Conservation (phyloP, 2,113 vertebrate genomes). For the Cavia porcellus region DNA sequence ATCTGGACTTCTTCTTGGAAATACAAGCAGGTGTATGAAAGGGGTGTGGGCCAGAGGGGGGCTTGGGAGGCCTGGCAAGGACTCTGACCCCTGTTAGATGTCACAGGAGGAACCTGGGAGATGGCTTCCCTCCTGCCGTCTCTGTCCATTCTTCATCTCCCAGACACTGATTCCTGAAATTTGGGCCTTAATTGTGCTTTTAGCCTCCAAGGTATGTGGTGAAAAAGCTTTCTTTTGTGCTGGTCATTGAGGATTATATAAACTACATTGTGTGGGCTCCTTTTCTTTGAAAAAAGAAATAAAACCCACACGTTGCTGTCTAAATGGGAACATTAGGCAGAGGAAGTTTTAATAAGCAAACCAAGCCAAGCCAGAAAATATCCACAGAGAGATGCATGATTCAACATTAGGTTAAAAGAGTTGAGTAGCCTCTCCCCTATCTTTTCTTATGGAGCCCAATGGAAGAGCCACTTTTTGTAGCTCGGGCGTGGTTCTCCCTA, state of each 20-base stretch:
- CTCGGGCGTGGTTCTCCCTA: background rate
- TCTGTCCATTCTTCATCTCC: background rate
- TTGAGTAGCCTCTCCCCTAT: background rate
- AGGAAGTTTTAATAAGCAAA: conserved; percentile 61
- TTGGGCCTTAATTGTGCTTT: background rate
- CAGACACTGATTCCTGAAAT: background rate
- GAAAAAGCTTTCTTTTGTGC: conserved; percentile 4
- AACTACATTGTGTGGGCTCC: conserved; percentile 34
- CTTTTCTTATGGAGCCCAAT: background rate
- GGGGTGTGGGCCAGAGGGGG: background rate
- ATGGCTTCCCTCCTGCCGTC: background rate
- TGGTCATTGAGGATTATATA: conserved; percentile 43
- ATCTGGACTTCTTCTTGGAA: background rate
- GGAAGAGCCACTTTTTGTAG: no score
- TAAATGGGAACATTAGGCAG: conserved; percentile 29
- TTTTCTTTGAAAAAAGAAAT: conserved; percentile 64
- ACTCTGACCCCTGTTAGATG: no score
- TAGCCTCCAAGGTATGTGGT: background rate
- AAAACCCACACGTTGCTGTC: conserved; percentile 46
- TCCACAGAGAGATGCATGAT: background rate
- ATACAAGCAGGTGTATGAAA: background rate
- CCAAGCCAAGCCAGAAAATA: conserved; percentile 24
- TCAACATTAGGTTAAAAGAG: background rate
- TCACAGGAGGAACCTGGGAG: background rate
- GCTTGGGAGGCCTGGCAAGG: background rate